Evolutionary conservation across 2,888 invertebrate genomes (phyloP).

Genomic region (Heliconius ethilla): DNA sequence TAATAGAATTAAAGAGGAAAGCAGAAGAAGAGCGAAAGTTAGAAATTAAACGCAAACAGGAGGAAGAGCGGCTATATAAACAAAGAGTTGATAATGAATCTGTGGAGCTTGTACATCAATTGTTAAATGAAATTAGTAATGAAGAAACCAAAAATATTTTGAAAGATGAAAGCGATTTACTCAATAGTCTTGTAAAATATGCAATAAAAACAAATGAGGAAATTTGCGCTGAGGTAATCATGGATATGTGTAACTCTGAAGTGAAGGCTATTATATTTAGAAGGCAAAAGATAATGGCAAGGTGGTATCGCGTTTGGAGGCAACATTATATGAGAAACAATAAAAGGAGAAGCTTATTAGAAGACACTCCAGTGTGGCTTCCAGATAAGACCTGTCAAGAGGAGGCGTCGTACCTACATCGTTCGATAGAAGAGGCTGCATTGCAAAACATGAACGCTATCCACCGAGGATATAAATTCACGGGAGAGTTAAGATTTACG

Average conservation of each 20-base stretch:
- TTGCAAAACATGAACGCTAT: conserved; percentile 70
- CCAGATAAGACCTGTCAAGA: conserved; percentile 64
- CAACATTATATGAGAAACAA: conserved; percentile 62
- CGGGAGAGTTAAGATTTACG: conserved; percentile 61
- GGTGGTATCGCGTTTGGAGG: conserved; percentile 71
- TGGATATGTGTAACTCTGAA: conserved; percentile 65
- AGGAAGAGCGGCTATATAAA: conserved; percentile 61
- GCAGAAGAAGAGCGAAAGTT: conserved; percentile 53
- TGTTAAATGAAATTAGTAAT: conserved; percentile 60
- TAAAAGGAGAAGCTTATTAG: conserved; percentile 65
- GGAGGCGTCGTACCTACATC: conserved; percentile 62
- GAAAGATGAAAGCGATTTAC: conserved; percentile 62
- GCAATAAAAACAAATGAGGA: conserved; percentile 61
- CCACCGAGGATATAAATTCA: conserved; percentile 70
- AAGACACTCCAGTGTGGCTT: conserved; percentile 76
- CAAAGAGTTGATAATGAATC: conserved; percentile 70
- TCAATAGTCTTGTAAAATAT: conserved; percentile 56
- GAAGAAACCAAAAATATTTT: conserved; percentile 59
- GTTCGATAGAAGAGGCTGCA: conserved; percentile 61
- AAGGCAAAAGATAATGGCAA: conserved; percentile 64
- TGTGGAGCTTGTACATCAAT: conserved; percentile 58
- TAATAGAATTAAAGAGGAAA: conserved; percentile 47
- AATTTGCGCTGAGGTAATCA: conserved; percentile 59
- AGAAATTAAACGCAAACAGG: conserved; percentile 62
- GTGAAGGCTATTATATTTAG: conserved; percentile 67